These are phyloP conservation scores for Catharus minimus DNA, from an alignment of 2,113 vertebrate species.

Conservation along the genomic window DNA sequence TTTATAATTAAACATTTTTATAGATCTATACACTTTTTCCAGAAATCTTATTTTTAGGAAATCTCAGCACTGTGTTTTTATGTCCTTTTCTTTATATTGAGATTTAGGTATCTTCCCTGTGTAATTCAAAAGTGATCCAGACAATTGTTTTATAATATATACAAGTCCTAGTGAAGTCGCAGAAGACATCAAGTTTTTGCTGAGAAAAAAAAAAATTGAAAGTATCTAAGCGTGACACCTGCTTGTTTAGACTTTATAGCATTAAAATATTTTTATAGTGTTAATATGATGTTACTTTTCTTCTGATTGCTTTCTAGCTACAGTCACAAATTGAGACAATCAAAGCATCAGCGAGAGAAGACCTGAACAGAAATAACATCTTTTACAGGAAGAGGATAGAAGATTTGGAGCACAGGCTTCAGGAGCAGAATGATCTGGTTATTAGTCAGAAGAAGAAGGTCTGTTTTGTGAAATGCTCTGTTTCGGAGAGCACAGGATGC, in stretches of 20 bases:
- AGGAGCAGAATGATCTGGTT: slow-evolving; percentile 84
- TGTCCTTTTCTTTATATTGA: not conserved
- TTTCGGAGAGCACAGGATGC: not conserved
- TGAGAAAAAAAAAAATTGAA: not conserved
- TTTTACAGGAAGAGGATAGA: slow-evolving; percentile 79
- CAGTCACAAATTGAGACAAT: slow-evolving; percentile 77
- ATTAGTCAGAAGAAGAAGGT: slow-evolving; percentile 83
- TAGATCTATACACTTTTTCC: not conserved
- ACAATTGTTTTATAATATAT: not conserved
- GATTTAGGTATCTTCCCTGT: not conserved
- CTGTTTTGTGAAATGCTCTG: not conserved
- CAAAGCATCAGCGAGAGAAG: slow-evolving; percentile 70
- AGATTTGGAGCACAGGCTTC: slow-evolving; percentile 78
- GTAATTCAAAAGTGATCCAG: not conserved
- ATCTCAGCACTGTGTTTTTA: not conserved
- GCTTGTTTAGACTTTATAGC: not conserved
- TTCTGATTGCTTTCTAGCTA: slow-evolving; percentile 70
- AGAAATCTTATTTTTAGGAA: not conserved
- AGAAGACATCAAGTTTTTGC: not conserved
- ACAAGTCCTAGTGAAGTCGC: not conserved
- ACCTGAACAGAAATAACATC: slow-evolving; percentile 69
- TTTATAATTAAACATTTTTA: not conserved
- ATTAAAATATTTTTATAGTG: not conserved
- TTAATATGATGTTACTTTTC: not conserved
- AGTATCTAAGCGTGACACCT: not conserved